Base-by-base conservation (phyloP, 2,888 invertebrate species). In the Steromphala cineraria region DNA sequence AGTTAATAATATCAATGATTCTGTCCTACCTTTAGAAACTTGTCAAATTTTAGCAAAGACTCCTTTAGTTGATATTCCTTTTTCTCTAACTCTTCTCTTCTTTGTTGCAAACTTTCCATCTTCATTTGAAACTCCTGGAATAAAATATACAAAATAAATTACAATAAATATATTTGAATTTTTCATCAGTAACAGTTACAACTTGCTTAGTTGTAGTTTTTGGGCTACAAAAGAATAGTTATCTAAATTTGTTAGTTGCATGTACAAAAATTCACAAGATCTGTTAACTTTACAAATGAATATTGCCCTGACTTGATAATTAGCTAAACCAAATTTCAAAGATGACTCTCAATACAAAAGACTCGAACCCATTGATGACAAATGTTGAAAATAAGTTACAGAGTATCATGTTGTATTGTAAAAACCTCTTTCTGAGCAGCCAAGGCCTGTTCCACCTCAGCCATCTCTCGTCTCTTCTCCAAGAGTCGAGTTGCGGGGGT, bases 71-170 rank as follows among this genome's bases (percentile, higher is more conserved):
- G 92, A 81, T 87, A 92, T 87, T 94, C 94, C 84, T 93, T 94
- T 85, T 92, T 89, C 81, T 93, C 93, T 75, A 93, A 85, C 84
- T 94, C 93, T 82, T 93, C 93, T 80, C 93, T 86, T 85, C 94
- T 88, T 82, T 93, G 93, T 78, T 93, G 92, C 62, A 94, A 87
- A 86, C 93, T 92, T 87, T 94, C 93, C 93, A 93, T 94, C 84
- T 94, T 94, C 93, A 93, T 93, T 90, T 93, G 93, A 82, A 93
- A 93, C 83, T 93, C 93, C 93, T 93, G 85, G 52, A 84, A 84
- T 55, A 75, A 52, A 80, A 17, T 52, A 19, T 2, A 46, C 5
- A 46, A 13, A 46, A 46, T 46, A 5, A 46, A 46, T 46, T 46
- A 46, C 46, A 46, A 10, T 46, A 46, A 46, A 5, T 5, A 46